These are phyloP conservation scores for Synanthedon andrenaeformis DNA, from an alignment of 2,888 invertebrate genomes.

Conservation along the genomic window DNA sequence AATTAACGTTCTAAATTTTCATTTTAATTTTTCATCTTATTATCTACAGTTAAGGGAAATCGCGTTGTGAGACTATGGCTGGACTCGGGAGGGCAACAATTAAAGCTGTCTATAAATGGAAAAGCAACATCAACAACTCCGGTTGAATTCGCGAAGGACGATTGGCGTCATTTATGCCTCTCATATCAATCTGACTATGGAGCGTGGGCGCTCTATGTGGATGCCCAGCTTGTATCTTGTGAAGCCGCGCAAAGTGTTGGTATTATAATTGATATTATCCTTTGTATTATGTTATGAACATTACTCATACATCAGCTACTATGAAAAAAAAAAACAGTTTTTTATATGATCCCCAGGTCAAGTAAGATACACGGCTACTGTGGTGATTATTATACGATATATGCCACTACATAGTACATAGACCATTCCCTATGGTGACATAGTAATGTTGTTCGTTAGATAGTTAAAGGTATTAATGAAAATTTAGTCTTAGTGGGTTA, in stretches of 20 bases:
- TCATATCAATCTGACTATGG: conserved; percentile 74
- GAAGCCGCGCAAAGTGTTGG: conserved; percentile 42
- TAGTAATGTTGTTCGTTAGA: too few species aligned
- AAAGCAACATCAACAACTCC: conserved; percentile 51
- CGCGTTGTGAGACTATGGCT: conserved; percentile 72
- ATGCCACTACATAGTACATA: too few species aligned
- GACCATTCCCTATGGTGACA: too few species aligned
- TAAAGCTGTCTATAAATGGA: conserved; percentile 70
- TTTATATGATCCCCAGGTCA: not conserved
- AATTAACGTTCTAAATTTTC: not conserved
- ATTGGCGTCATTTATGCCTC: conserved; percentile 76
- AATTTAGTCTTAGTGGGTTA: too few species aligned
- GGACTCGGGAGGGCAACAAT: conserved; percentile 61
- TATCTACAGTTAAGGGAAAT: conserved; percentile 64
- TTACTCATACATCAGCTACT: not conserved
- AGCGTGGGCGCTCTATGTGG: conserved; percentile 73
- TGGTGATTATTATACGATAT: too few species aligned
- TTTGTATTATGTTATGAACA: not conserved
- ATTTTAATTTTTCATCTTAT: conserved; percentile 2
- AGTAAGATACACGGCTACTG: too few species aligned
- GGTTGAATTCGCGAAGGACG: conserved; percentile 47
- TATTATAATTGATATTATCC: not conserved
- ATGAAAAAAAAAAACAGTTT: not conserved
- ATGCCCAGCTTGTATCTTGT: conserved; percentile 64
- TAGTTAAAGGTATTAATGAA: too few species aligned